Conservation (phyloP, 2,888 invertebrate genomes). For the Alentia gelatinosa region DNA sequence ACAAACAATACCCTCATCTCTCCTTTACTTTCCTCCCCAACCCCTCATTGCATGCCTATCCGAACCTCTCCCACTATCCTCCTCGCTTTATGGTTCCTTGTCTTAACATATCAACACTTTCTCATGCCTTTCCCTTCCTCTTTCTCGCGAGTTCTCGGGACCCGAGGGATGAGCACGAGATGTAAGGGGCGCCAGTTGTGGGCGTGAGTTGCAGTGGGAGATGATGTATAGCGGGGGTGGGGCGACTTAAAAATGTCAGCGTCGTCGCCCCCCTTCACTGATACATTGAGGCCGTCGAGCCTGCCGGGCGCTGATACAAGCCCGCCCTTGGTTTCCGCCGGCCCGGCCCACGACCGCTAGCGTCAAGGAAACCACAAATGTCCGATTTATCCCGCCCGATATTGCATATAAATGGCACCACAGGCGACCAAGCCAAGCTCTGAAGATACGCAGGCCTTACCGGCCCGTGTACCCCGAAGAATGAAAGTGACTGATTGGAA, state of each 20-base stretch:
- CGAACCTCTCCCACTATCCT: not conserved
- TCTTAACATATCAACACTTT: not conserved
- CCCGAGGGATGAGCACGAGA: slow-evolving; percentile 1
- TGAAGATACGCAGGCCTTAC: slow-evolving; percentile 12
- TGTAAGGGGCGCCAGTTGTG: not conserved
- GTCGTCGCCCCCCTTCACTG: not conserved
- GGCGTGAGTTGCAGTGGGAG: not conserved
- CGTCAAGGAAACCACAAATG: slow-evolving; percentile 36
- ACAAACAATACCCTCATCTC: too few relatives aligned
- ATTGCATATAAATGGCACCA: slow-evolving; percentile 47
- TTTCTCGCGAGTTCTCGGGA: slow-evolving; percentile 25
- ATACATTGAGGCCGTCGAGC: slow-evolving; percentile 4
- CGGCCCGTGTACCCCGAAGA: not conserved
- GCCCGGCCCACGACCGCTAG: not conserved
- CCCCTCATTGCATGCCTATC: not conserved
- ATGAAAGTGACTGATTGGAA: slow-evolving; percentile 14
- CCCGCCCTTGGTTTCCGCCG: not conserved
- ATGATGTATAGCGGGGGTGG: not conserved
- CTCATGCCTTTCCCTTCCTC: not conserved
- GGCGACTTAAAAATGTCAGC: slow-evolving; percentile 41
- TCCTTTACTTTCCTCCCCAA: not conserved
- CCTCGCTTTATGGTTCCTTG: not conserved
- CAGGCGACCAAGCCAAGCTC: not conserved
- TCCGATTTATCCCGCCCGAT: slow-evolving; percentile 20
- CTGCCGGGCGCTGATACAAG: slow-evolving; percentile 35